These are phyloP conservation scores for Artemia sp. DNA, from an alignment of 2,888 invertebrate species.

Conservation along the genomic window DNA sequence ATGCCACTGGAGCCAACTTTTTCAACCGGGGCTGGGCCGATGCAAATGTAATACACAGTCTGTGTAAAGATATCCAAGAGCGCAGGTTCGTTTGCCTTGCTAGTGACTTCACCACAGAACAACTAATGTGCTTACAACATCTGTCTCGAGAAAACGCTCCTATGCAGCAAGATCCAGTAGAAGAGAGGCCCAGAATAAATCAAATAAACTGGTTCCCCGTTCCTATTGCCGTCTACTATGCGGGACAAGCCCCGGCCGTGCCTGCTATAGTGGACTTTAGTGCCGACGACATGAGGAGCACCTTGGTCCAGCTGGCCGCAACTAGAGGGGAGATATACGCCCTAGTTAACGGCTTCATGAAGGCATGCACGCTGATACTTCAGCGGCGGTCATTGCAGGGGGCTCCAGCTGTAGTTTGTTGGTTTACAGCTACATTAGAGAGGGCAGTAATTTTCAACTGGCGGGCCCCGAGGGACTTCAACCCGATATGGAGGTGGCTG, in stretches of 20 bases:
- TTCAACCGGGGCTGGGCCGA: neutral
- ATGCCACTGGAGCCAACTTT: neutral
- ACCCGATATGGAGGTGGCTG: neutral
- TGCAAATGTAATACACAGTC: neutral
- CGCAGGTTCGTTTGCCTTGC: neutral
- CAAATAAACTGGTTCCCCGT: neutral
- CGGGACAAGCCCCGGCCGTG: neutral
- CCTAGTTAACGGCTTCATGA: neutral
- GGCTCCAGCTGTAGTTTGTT: neutral
- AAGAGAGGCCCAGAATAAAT: neutral
- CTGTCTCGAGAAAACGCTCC: neutral
- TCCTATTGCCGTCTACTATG: neutral
- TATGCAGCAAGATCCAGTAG: constrained; percentile 1
- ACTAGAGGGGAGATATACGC: neutral
- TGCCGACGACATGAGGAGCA: neutral
- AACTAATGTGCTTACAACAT: neutral
- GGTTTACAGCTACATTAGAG: neutral
- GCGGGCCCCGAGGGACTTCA: neutral
- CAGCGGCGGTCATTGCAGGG: constrained; percentile 13
- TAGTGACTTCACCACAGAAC: neutral
- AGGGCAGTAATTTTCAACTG: neutral
- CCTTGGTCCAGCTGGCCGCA: neutral
- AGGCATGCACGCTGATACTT: neutral
- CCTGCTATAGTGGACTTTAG: neutral
- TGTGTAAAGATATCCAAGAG: neutral